phyloP scores from a whole-genome alignment of 1,140 invertebrate species.

The Platyura marginata region DNA sequence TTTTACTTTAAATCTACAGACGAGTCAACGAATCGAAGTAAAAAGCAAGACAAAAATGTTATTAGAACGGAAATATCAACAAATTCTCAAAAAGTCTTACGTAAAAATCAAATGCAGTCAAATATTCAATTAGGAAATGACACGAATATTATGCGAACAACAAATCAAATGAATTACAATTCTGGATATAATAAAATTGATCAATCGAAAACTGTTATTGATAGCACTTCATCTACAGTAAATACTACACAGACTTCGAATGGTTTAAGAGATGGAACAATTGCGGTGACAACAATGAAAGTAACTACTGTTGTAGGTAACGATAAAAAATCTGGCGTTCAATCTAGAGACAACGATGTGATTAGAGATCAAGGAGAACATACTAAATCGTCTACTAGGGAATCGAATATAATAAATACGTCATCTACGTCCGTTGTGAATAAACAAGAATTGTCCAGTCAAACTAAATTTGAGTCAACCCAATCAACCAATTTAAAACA shows the following conservation, averaged over 20 bases:
- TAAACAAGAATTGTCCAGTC: no score
- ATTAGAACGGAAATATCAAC: no score
- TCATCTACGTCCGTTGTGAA: not conserved
- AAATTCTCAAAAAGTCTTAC: conserved; percentile 6
- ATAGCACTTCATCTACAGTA: conserved; percentile 17
- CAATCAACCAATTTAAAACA: no score
- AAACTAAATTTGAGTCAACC: no score
- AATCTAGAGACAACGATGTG: not conserved
- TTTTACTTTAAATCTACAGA: conserved; percentile 29
- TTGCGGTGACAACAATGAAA: conserved; percentile 29
- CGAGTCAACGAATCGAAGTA: not conserved
- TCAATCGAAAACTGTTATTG: conserved; percentile 16
- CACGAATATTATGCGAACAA: conserved; percentile 28
- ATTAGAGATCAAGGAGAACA: not conserved
- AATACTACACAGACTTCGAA: conserved; percentile 23
- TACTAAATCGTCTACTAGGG: not conserved
- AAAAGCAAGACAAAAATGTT: conserved; percentile 1
- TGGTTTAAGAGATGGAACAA: conserved; percentile 30
- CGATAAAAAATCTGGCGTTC: conserved; percentile 14
- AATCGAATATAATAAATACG: not conserved
- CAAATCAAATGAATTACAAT: conserved; percentile 38
- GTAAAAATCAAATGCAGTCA: conserved; percentile 37
- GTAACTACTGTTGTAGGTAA: conserved; percentile 24
- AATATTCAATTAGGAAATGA: conserved; percentile 41
- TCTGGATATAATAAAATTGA: conserved; percentile 30